phyloP scores from a whole-genome alignment of 2,113 vertebrate species.

The Parus major region DNA sequence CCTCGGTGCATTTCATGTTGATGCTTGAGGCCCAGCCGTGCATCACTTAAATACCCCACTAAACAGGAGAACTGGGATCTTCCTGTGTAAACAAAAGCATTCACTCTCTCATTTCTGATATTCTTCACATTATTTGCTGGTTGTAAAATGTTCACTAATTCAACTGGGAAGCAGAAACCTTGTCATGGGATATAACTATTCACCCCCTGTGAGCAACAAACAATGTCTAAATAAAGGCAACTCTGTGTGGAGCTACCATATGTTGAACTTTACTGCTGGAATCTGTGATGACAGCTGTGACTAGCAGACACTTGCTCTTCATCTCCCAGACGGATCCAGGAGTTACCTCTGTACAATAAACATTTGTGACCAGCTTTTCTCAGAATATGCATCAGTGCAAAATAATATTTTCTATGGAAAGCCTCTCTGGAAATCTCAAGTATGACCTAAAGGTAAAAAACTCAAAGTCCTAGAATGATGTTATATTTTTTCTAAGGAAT shows the following conservation, averaged over 20 bases:
- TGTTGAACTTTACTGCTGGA: neutral
- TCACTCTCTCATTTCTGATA: neutral
- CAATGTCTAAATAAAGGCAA: neutral
- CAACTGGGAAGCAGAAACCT: neutral
- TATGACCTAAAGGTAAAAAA: neutral
- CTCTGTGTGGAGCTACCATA: neutral
- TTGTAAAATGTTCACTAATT: neutral
- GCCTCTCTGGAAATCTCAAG: neutral
- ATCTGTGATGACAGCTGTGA: neutral
- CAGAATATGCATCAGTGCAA: neutral
- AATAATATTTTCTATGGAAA: neutral
- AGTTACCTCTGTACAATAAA: neutral
- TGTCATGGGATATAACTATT: neutral
- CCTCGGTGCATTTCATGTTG: neutral
- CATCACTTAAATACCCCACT: neutral
- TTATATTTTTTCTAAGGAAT: neutral
- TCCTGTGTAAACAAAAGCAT: neutral
- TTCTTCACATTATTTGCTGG: neutral
- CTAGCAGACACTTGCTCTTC: neutral
- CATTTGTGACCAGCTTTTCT: neutral
- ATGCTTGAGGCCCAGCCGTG: neutral
- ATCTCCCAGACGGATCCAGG: neutral
- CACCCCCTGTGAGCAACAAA: neutral
- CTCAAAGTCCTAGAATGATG: neutral
- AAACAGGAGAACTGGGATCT: neutral